Base-by-base conservation (phyloP, 2,797 vertebrate species). In the Squalus acanthias region DNA sequence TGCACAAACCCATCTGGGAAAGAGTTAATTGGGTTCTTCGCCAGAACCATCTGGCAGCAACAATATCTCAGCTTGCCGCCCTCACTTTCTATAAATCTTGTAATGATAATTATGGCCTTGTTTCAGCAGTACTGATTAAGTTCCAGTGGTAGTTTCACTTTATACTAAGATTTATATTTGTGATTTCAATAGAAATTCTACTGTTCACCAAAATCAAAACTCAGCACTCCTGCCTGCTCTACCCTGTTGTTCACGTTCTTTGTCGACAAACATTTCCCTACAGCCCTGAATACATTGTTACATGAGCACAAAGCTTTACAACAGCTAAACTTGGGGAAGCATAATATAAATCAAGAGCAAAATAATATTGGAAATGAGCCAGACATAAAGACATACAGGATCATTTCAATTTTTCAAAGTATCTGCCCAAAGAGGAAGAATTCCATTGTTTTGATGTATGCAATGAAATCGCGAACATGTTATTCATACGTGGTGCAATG, bases 81-180 rank as follows among this genome's bases (percentile, higher is more conserved):
- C 70, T 95, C 94, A 95, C 94, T 95, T 57, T 76, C 70, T 57
- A 95, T 95, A 95, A 95, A 95, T 95, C 94, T 95, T 95, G 50
- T 76, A 95, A 95, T 57, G 94, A 95, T 76, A 95, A 95, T 95
- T 95, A 95, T 33, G 70, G 94, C 15, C 70, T 95, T 74, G 70
- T 95, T 74, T 76, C 94, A 95, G 69, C 39, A 72, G 70, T n/a
- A 60, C 94, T 95, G 94, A 95, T 95, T 57, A 95, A 53, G 53
- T 57, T 74, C 70, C 70, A 8, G 15, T 76, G 94, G 50, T 95
- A 33, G 70, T 53, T 95, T 57, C n/a, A 69, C 67, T 93, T 93
- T 76, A 74, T 17, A 20, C 94, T 33, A 57, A 76, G 50, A 76
- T 95, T 95, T 95, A 74, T 57, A 74, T 95, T n/a, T 22, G 29